phyloP scores from a whole-genome alignment of 2,888 invertebrate species.

The Lordiphosa fenestrarum region DNA sequence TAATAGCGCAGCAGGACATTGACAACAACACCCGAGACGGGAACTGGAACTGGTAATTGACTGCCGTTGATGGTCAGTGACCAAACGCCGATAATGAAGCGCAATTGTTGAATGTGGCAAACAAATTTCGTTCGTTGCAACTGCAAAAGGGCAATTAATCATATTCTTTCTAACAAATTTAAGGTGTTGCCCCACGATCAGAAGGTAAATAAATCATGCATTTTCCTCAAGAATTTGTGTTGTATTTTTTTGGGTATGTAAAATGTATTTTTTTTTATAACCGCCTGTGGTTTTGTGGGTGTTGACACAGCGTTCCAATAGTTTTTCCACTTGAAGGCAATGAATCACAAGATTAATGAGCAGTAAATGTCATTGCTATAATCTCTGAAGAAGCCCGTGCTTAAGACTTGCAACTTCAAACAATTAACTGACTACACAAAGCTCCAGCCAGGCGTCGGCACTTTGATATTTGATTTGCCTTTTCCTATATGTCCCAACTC shows the following conservation, averaged over 20 bases:
- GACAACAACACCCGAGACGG: conserved; percentile 73
- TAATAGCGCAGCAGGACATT: conserved; percentile 79
- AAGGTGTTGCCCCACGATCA: conserved; percentile 65
- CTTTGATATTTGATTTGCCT: conserved; percentile 77
- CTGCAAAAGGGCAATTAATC: conserved; percentile 60
- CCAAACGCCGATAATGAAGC: conserved; percentile 73
- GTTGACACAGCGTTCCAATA: conserved; percentile 59
- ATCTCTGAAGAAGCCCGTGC: conserved; percentile 49
- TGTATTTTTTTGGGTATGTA: conserved; percentile 17
- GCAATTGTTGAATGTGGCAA: conserved; percentile 66
- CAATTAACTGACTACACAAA: conserved; percentile 44
- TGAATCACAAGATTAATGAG: conserved; percentile 12
- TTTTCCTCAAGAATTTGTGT: conserved; percentile 20
- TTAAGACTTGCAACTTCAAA: conserved; percentile 34
- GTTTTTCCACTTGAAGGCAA: background rate
- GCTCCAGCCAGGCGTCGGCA: conserved; percentile 39
- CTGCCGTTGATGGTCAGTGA: conserved; percentile 46
- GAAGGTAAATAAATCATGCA: conserved; percentile 69
- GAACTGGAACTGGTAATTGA: conserved; percentile 45
- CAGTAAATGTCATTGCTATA: conserved; percentile 56
- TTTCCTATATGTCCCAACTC: conserved; percentile 38
- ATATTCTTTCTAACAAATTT: conserved; percentile 68
- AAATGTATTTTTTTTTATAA: conserved; percentile 23
- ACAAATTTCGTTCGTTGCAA: conserved; percentile 57
- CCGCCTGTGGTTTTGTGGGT: conserved; percentile 75